Evolutionary conservation across 2,797 vertebrate species (phyloP), one percentile per base, ranked within the genome.

Genomic region (Pelobates cultripes): DNA sequence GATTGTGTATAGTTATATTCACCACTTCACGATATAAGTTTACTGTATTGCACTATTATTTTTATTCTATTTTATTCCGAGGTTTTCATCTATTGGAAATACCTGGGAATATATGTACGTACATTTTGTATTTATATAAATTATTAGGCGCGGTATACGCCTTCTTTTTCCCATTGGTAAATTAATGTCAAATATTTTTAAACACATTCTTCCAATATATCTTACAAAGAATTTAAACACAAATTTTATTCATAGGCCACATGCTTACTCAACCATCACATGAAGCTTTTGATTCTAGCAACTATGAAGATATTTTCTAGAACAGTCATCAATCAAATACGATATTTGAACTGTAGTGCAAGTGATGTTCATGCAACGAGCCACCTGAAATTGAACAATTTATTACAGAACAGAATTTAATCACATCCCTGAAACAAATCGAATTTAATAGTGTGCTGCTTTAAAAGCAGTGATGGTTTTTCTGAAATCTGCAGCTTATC

Each of bases 401-500:
- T 53, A 12, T 51, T 70, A 55, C 66, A 70, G 44, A 55, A 5
- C 17, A 41, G 40, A 43, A 74, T 63, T 61, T 70, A 70, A 64
- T 74, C 40, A 67, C 66, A n/a, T 47, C 53, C 55, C 17, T 55
- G 40, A 72, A 71, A 55, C 42, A 74, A 74, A 73, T n/a, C 47
- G 13, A 43, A 61, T 70, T 61, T 10, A 53, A 13, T 43, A 43
- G 17, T 10, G 60, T 55, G 51, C 15, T 15, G 60, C 78, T 80
- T 69, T 67, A 74, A 74, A 41, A 13, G 15, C 13, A 17, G 43
- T 69, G 40, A 43, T 63, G 10, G 6, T 73, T 73, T 78, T 74
- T 57, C 57, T 44, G 71, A 12, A 61, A 78, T 75, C 17, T 75
- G 41, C n/a, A 70, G 63, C 85, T 86, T 81, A 68, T 81, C 67